Evolutionary conservation across 92 coral and sea anemone species (phyloP).

Genomic region (Isaurus tuberculatus): DNA sequence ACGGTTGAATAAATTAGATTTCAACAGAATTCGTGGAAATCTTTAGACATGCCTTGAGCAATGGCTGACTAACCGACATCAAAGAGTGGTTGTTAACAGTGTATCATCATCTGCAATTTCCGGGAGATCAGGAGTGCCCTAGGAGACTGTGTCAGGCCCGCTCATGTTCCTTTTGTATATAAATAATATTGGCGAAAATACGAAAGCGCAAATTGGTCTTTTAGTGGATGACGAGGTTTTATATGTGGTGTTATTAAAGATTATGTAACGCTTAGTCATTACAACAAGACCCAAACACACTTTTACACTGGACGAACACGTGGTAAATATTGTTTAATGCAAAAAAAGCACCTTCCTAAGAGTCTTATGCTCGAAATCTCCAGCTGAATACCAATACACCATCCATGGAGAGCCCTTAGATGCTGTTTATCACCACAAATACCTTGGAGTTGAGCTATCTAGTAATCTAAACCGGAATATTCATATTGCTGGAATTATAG

Average conservation of each 20-base stretch:
- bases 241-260: background rate
- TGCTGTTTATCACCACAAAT: conserved; percentile 32
- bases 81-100: conserved; percentile 12
- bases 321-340: conserved; percentile 14
- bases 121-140: background rate
- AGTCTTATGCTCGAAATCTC: conserved; percentile 19
- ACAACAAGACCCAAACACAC: conserved; percentile 10
- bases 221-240: conserved; percentile 4
- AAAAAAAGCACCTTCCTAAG: conserved; percentile 39
- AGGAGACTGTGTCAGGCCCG: too few relatives aligned
- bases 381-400: conserved; percentile 34
- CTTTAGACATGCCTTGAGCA: background rate
- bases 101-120: background rate
- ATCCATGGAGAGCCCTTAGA: conserved; percentile 37
- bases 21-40: conserved; percentile 18
- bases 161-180: conserved; percentile 4
- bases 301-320: background rate
- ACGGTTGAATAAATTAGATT: background rate
- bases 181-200: conserved; percentile 10
- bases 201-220: conserved; percentile 19
- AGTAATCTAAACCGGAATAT: conserved; percentile 16
- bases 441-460: conserved; percentile 24
- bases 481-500: background rate
- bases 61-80: conserved; percentile 8
- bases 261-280: background rate